Evolutionary conservation across 2,888 invertebrate species (phyloP), one percentile per base, ranked within the genome.

Genomic region (Trachelus stipa): DNA sequence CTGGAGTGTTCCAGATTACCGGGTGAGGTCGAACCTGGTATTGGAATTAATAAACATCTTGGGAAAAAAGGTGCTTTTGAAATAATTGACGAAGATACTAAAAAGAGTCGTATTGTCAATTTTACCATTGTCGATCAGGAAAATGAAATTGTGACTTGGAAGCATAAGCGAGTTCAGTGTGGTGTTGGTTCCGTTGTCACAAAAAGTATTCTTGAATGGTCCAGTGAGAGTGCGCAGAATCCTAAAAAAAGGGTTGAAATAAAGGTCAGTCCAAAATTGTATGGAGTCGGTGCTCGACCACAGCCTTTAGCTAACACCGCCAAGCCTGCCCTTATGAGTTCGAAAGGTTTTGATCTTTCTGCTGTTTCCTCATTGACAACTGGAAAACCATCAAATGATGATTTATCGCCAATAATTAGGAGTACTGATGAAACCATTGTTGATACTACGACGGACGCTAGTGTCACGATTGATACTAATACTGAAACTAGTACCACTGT

Each of bases 171-270:
- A 15, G 80, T 87, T 31, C 83, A 82, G 75, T 87, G 87, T 74
- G 83, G 83, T 0, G 81, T 82, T 9, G 87, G 87, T 11, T 81
- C 83, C 4, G 81, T 86, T 0, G 83, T 86, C 6, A 83, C 79
- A 1, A 86, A 85, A 73, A 81, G 83, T 34, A 75, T 85, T 40
- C 75, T 81, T 34, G 83, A 85, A 73, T 84, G 83, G 81, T 23
- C 75, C 23, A 76, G 79, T 3, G 80, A 81, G 11, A 73, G 40
- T 0, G 34, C 79, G 0, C 76, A 80, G 0, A 81, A 82, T 31
- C 80, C 84, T 3, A 83, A 81, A 75, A 85, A 81, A 69, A 80
- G 86, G 68, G 83, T 87, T 3, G 86, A 86, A 74, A 83, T 87
- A 12, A 87, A 84, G 73, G 84, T 87, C 9, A 83, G 83, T 69